Percentiles rank a stretch among this genome's conserved stretches.
Evolutionary conservation across 2,113 vertebrate genomes (phyloP).

Genomic region (Plotosus lineatus): DNA sequence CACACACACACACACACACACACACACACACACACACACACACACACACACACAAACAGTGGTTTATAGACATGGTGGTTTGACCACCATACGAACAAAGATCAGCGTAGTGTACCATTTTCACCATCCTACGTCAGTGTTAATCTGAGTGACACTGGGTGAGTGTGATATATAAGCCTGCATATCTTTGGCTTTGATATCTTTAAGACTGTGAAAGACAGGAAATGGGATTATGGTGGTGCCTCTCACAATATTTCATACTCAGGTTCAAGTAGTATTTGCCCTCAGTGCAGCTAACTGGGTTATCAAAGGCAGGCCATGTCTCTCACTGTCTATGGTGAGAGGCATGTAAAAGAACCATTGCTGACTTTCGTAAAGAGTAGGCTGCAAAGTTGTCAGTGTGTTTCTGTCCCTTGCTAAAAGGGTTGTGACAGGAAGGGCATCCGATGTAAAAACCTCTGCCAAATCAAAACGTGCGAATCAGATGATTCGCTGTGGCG

Average conservation of each 20-base stretch:
- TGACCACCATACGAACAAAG: background rate
- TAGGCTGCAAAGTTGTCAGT: too few relatives aligned
- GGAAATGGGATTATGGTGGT: background rate
- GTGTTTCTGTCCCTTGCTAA: too few relatives aligned
- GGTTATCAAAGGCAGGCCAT: too few relatives aligned
- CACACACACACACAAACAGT: background rate
- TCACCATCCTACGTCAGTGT: background rate
- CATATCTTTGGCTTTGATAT: background rate
- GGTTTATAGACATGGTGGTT: background rate
- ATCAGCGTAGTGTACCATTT: background rate
- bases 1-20: constrained; percentile 12
- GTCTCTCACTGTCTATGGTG: too few relatives aligned
- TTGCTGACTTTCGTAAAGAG: too few relatives aligned
- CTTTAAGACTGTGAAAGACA: background rate
- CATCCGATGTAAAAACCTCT: too few relatives aligned
- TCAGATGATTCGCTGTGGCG: too few relatives aligned
- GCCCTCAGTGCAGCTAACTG: too few relatives aligned
- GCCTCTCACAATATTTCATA: background rate
- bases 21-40: background rate
- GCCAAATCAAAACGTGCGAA: too few relatives aligned
- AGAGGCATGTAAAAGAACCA: too few relatives aligned
- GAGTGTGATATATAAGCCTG: background rate
- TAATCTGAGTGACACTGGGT: background rate
- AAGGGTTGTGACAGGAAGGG: too few relatives aligned
- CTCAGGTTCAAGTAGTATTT: background rate